Evolutionary conservation across 35 echinoderm and acorn worm genomes (phyloP).

Genomic region (Chiridota heheva): DNA sequence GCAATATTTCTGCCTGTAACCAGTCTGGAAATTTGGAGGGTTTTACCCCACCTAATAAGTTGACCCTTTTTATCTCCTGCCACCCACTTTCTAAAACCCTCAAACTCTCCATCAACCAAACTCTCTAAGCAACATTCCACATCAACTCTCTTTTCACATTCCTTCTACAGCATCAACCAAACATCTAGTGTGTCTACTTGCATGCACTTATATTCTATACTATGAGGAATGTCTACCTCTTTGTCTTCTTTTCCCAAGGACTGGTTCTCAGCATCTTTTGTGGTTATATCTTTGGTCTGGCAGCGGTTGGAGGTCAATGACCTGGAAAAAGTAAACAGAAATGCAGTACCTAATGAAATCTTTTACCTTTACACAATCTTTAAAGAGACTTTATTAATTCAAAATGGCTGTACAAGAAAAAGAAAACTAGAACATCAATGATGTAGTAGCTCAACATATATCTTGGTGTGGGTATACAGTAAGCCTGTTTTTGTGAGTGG

Average conservation of each 20-base stretch:
- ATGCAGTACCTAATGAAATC: not conserved
- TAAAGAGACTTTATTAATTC: not conserved
- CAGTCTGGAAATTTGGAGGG: no score
- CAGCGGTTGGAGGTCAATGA: conserved; percentile 14
- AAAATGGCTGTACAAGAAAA: not conserved
- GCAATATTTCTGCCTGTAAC: no score
- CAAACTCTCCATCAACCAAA: no score
- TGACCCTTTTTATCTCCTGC: no score
- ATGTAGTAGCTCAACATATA: no score
- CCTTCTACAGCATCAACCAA: not conserved
- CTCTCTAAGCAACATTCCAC: no score
- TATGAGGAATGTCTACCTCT: conserved; percentile 34
- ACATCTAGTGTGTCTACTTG: not conserved
- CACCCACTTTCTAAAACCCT: no score
- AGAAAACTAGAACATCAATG: no score
- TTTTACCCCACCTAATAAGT: no score
- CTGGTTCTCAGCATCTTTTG: conserved; percentile 36
- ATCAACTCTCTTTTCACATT: not conserved
- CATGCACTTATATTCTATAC: not conserved
- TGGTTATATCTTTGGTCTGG: conserved; percentile 49
- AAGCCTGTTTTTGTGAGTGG: no score
- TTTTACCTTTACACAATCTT: not conserved
- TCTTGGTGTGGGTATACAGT: not conserved
- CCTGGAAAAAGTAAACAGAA: conserved; percentile 23
- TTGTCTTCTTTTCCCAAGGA: conserved; percentile 10